Base-by-base conservation (phyloP, 2,888 invertebrate genomes). In the Seira musarum region DNA sequence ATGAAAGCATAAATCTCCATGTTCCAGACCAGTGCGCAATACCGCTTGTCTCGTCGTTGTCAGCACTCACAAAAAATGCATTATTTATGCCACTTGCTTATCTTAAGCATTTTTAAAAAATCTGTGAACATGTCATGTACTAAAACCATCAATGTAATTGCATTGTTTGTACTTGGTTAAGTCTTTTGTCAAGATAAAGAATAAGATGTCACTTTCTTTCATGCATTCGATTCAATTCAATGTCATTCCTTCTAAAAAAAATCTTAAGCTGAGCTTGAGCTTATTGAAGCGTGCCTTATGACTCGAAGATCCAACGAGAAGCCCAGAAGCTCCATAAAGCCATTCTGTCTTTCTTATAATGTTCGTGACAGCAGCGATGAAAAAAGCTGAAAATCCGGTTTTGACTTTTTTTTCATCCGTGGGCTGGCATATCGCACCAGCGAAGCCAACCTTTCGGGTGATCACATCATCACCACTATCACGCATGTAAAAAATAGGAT, bases 361-460 rank as follows among this genome's bases (percentile, higher is more conserved):
- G 60, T 60, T 60, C 60, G 60, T 60, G 60, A 60, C 60, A 72
- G 63, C 72, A 30, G 67, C 60, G 25, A 71, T 24, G 67, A 67
- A 57, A 61, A 68, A 75, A 75, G 75, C 67, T 75, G 75, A 75
- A 68, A 75, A 68, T 75, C 75, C 75, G 67, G 75, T 75, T 75
- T 75, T 30, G 2, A 30, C 30, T 8, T 30, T 30, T 8, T 30
- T 30, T 73, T 35, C 53, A 60, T 49, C 24, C 17, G 15, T 30
- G 53, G 17, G 21, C 21, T 66, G 40, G 46, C 75, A 75, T 75
- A 75, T 75, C 46, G 75, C 75, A 75, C 75, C 66, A 65, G 25
- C n/a, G n/a, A n/a, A n/a, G n/a, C n/a, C 60, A n/a, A 19, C 35
- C 67, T 35, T 46, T 40, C 67, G 63, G 49, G 24, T 53, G 60